Conservation (phyloP, 2,797 vertebrate species). For the Petrocephalus schoutedeni region DNA sequence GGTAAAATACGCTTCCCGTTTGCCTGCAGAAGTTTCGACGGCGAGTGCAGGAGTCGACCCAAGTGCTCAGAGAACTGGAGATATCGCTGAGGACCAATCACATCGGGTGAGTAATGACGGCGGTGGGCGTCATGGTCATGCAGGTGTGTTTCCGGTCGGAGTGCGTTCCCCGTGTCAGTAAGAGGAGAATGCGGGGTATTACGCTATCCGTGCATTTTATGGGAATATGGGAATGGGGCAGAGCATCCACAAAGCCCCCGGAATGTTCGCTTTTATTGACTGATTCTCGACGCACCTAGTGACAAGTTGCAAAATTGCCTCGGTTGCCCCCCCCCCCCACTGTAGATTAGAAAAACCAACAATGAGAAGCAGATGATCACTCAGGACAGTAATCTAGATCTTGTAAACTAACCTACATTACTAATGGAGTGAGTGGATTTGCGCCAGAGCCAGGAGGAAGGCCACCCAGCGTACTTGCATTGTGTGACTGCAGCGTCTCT, state of each 20-base stretch:
- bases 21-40: slow-evolving; percentile 83
- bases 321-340: background rate
- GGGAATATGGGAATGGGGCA: background rate
- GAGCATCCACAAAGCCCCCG: background rate
- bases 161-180: background rate
- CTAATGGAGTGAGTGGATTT: slow-evolving; percentile 18
- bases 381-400: background rate
- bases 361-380: slow-evolving; percentile 7
- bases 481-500: background rate
- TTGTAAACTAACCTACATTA: slow-evolving; percentile 1
- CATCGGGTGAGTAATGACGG: slow-evolving; percentile 73
- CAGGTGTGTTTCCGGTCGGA: background rate
- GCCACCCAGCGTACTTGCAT: background rate
- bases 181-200: background rate
- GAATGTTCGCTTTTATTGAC: background rate
- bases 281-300: background rate
- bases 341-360: background rate
- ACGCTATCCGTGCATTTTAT: background rate
- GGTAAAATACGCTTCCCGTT: slow-evolving; percentile 24
- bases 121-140: background rate
- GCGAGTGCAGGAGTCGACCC: slow-evolving; percentile 93
- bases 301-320: background rate
- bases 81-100: slow-evolving; percentile 96
- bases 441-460: background rate
- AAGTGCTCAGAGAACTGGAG: slow-evolving; percentile 90